phyloP scores from a whole-genome alignment of 2,113 vertebrate species.

The Xiphorhynchus elegans region DNA sequence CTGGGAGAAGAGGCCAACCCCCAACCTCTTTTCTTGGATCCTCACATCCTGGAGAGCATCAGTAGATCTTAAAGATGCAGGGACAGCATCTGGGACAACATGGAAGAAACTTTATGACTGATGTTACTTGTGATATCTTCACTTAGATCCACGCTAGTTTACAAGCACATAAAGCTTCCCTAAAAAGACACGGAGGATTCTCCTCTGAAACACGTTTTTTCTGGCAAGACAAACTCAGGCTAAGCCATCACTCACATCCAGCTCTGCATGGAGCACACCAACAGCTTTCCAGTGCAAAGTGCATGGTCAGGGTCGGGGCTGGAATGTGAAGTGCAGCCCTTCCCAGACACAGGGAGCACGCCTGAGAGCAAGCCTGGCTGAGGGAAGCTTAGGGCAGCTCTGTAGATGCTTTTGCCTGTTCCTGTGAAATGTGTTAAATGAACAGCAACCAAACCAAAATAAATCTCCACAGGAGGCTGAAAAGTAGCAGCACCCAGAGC shows the following conservation, averaged over 20 bases:
- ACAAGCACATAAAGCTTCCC: not conserved
- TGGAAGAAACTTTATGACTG: not conserved
- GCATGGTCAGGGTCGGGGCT: not conserved
- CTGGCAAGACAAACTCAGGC: not conserved
- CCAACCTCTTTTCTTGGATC: not conserved
- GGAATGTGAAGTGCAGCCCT: slow-evolving; percentile 27
- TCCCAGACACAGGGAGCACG: not conserved
- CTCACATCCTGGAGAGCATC: not conserved
- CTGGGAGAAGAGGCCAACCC: not conserved
- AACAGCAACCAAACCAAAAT: not conserved
- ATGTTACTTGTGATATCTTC: not conserved
- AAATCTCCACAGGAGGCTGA: not conserved
- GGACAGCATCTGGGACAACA: not conserved
- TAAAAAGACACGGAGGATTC: not conserved
- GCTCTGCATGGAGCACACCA: not conserved
- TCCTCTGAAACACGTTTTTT: not conserved
- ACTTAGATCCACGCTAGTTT: not conserved
- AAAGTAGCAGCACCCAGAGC: not conserved
- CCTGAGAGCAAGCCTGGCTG: not conserved
- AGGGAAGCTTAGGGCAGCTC: not conserved
- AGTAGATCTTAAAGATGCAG: not conserved
- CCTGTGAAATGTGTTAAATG: not conserved
- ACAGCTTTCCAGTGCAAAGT: not conserved
- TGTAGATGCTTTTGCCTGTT: not conserved
- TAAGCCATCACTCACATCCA: not conserved